A percentile compares a stretch with the other conserved stretches of the same genome.
Conservation (phyloP, 1,140 invertebrate genomes). For the Zophobas morio region DNA sequence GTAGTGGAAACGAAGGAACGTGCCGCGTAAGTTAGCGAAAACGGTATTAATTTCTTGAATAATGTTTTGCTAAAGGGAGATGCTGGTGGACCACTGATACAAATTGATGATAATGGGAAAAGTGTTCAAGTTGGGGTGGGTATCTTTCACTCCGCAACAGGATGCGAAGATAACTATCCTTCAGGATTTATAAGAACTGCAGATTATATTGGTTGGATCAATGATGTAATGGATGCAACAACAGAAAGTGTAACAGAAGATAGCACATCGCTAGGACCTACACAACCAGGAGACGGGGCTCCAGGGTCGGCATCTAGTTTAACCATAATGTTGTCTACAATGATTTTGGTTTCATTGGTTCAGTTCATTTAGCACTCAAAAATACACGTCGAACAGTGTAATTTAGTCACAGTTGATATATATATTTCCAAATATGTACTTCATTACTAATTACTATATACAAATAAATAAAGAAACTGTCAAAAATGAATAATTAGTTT, state of each 20-base stretch:
- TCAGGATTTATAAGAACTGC: constrained; percentile 3
- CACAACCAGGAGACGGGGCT: no score
- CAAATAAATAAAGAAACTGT: no score
- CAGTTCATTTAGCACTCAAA: no score
- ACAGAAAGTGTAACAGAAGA: not conserved
- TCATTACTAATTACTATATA: no score
- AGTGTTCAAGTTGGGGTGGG: not conserved
- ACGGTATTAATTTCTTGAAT: not conserved
- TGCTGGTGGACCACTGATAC: not conserved
- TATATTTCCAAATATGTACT: no score
- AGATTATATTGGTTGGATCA: not conserved
- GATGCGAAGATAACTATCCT: constrained; percentile 7
- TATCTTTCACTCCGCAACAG: not conserved
- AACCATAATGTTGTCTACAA: no score
- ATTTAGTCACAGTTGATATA: no score
- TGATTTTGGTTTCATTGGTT: no score
- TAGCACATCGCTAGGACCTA: no score
- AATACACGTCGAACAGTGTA: no score
- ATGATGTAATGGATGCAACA: not conserved
- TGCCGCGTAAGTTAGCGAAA: not conserved
- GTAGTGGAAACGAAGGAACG: not conserved
- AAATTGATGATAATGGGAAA: not conserved
- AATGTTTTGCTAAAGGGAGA: not conserved
- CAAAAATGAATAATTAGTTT: no score
- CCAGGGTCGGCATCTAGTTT: no score